Evolutionary conservation across 2,113 vertebrate genomes (phyloP).

Genomic region (Pomatorhinus ruficollis): DNA sequence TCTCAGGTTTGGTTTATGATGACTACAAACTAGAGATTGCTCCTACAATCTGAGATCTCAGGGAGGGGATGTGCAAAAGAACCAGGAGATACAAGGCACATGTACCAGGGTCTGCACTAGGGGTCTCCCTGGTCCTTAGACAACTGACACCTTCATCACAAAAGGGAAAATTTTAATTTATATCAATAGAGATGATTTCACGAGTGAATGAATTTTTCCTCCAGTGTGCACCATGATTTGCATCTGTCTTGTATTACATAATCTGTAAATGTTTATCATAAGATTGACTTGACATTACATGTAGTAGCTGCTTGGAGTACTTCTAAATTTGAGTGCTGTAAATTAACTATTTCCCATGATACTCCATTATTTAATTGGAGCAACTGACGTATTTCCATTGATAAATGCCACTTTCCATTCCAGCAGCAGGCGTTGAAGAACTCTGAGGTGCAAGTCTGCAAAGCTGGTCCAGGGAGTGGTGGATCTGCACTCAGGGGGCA

Average conservation of each 20-base stretch:
- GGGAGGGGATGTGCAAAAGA: neutral
- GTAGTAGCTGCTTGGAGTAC: neutral
- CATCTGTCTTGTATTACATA: neutral
- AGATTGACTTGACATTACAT: neutral
- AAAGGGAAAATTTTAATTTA: neutral
- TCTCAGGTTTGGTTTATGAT: neutral
- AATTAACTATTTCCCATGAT: neutral
- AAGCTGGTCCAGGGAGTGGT: neutral
- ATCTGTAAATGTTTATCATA: neutral
- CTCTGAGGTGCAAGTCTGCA: neutral
- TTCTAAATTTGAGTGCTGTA: neutral
- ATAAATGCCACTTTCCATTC: neutral
- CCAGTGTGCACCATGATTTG: neutral
- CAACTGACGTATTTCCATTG: neutral
- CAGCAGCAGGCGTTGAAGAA: neutral
- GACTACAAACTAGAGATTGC: neutral
- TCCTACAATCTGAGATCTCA: neutral
- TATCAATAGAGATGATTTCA: neutral
- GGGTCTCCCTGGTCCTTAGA: neutral
- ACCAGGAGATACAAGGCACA: neutral
- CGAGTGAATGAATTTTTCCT: neutral
- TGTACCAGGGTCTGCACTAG: neutral
- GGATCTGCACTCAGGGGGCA: neutral
- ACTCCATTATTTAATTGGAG: neutral
- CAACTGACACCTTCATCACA: neutral